Percentiles rank a stretch among this genome's conserved stretches.
Conservation (phyloP, 2,797 vertebrate species). For the Fundulus diaphanus region DNA sequence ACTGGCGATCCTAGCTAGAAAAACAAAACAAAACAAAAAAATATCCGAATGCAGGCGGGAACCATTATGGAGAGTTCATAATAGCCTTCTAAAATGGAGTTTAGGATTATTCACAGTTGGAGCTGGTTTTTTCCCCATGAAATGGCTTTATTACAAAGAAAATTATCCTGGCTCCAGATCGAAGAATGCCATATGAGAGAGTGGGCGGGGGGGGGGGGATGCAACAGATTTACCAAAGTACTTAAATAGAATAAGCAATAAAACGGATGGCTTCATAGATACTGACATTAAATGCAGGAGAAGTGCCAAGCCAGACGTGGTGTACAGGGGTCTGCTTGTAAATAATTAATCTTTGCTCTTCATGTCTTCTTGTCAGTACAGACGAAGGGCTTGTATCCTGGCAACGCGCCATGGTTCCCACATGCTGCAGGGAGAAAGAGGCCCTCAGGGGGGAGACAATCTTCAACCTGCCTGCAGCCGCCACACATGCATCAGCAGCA, state of each 20-base stretch:
- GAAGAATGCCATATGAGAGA: conserved; percentile 19
- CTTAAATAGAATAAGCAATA: conserved; percentile 80
- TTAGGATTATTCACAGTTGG: conserved; percentile 5
- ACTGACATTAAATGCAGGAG: conserved; percentile 87
- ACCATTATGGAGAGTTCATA: conserved; percentile 27
- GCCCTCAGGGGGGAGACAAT: conserved; percentile 89
- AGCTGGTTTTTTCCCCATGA: conserved; percentile 15
- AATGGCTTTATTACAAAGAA: conserved; percentile 16
- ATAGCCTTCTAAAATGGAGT: conserved; percentile 22
- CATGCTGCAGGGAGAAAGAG: conserved; percentile 86
- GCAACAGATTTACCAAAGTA: conserved; percentile 64
- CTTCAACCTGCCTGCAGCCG: conserved; percentile 83
- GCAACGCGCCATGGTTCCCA: conserved; percentile 87
- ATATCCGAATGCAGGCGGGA: conserved; percentile 31
- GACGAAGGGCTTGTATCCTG: conserved; percentile 90
- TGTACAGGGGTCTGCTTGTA: conserved; percentile 90
- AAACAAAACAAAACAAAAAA: conserved; percentile 43
- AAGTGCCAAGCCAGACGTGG: conserved; percentile 87
- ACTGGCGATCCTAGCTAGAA: conserved; percentile 56
- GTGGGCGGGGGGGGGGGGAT: conserved; percentile 28
- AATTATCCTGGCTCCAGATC: conserved; percentile 9
- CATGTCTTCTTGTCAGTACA: conserved; percentile 91
- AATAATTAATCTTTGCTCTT: conserved; percentile 92
- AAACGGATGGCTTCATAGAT: conserved; percentile 82
- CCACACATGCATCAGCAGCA: conserved; percentile 28